A percentile compares a stretch with the other conserved stretches of the same genome.
Conservation (phyloP, 2,797 vertebrate species). For the Diplodus puntazzo region DNA sequence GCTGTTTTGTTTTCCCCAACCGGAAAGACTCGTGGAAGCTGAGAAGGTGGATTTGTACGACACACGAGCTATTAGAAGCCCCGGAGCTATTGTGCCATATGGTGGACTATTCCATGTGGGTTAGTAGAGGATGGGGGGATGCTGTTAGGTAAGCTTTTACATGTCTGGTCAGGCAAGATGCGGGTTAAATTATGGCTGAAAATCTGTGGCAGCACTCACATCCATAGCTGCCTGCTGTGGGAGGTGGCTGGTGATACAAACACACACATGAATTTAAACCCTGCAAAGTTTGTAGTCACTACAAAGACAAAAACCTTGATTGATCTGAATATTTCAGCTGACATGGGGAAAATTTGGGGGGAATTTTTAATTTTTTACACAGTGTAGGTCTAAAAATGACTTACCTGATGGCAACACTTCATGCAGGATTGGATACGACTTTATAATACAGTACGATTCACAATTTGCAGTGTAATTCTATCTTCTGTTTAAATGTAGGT, state of each 20-base stretch:
- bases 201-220: conserved; percentile 52
- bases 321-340: not conserved
- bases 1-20: conserved; percentile 53
- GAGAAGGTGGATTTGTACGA: conserved; percentile 76
- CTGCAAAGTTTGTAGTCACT: not conserved
- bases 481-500: not conserved
- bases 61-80: conserved; percentile 75
- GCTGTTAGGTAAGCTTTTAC: conserved; percentile 68
- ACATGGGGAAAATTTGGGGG: too few relatives aligned
- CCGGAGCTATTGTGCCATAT: conserved; percentile 83
- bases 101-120: conserved; percentile 77
- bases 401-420: not conserved
- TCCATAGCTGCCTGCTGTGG: conserved; percentile 34
- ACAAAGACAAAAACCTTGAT: not conserved
- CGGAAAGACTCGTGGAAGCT: conserved; percentile 70
- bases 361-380: not conserved
- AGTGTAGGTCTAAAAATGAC: not conserved
- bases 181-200: conserved; percentile 58
- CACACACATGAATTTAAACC: conserved; percentile 42
- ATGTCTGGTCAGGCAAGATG: conserved; percentile 69
- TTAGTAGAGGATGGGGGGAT: conserved; percentile 34
- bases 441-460: not conserved
- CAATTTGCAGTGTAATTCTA: not conserved
- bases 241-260: conserved; percentile 41
- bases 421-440: not conserved